Percentiles rank a stretch among this genome's conserved stretches.
Conservation (phyloP, 2,113 vertebrate species). For the Parotia lawesii region DNA sequence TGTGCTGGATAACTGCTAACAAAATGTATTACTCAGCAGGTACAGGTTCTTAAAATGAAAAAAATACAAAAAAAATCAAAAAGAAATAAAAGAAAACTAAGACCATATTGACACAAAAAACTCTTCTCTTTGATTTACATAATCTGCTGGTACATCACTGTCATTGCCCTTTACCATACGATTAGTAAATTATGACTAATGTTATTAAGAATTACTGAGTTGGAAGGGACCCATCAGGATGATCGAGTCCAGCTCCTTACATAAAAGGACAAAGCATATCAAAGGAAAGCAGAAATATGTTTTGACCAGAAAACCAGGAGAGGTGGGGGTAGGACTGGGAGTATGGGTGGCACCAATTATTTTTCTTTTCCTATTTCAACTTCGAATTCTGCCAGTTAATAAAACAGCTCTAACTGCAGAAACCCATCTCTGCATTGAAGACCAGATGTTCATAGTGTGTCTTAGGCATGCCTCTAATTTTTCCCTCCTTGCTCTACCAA, state of each 20-base stretch:
- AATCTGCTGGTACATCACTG: neutral
- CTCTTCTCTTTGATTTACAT: neutral
- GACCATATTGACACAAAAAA: neutral
- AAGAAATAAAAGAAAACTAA: neutral
- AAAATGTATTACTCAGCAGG: neutral
- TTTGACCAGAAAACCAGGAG: neutral
- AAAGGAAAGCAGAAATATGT: neutral
- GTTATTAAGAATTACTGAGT: neutral
- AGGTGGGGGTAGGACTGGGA: neutral
- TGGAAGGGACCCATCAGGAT: neutral
- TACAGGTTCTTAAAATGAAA: neutral
- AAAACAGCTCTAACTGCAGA: neutral
- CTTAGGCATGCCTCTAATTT: neutral
- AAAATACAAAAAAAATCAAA: neutral
- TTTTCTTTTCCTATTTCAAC: neutral
- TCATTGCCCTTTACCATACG: neutral
- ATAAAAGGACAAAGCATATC: neutral
- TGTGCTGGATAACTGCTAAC: neutral
- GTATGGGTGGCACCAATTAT: neutral
- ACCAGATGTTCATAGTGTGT: neutral
- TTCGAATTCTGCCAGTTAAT: neutral
- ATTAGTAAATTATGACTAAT: neutral
- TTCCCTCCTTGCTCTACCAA: neutral
- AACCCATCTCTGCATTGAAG: neutral
- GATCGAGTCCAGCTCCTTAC: neutral